Base-by-base conservation (phyloP, 2,113 vertebrate genomes). In the Circaetus cinerascens region DNA sequence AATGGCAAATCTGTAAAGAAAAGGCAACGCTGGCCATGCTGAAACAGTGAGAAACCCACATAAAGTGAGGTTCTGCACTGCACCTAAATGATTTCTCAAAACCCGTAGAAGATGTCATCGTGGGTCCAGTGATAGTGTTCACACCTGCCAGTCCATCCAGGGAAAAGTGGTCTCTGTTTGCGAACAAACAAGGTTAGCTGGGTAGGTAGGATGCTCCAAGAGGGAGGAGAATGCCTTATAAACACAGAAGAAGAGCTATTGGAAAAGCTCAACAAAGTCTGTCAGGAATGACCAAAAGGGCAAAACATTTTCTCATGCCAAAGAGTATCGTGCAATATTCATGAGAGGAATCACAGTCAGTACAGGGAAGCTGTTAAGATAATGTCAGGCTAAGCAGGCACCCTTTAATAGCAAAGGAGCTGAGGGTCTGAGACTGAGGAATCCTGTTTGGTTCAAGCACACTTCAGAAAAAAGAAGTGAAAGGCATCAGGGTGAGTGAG, bases 81-180 rank as follows among this genome's bases (percentile, higher is more conserved):
- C 25, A 67, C 32, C n/a, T 57, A 63, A 62, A 27, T 0, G 20
- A 4, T 75, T 90, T 82, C 32, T 79, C 56, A 82, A 74, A 71
- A 53, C 2, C 0, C 13, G 4, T n/a, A 59, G 40, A 50, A 48
- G 13, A 25, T 50, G 26, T 17, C 34, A 25, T 1, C 1, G 0
- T 29, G 41, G 78, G 27, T 40, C 21, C 50, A 53, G 30, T 57
- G 50, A 66, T 43, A 15, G 9, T 63, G 8, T 76, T 76, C 40
- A 68, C 26, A 48, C 15, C 7, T 43, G 22, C 17, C n/a, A 67
- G 19, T 9, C 25, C n/a, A 46, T n/a, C 27, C 57, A 78, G 38
- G 40, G 62, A 30, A 34, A 91, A 73, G 16, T 46, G 5, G 10
- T n/a, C 72, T 76, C 34, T 82, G 4, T 41, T 16, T 51, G 40